Evolutionary conservation across 1,140 invertebrate species (phyloP), one percentile per base, ranked within the genome.

Genomic region (Musca domestica): DNA sequence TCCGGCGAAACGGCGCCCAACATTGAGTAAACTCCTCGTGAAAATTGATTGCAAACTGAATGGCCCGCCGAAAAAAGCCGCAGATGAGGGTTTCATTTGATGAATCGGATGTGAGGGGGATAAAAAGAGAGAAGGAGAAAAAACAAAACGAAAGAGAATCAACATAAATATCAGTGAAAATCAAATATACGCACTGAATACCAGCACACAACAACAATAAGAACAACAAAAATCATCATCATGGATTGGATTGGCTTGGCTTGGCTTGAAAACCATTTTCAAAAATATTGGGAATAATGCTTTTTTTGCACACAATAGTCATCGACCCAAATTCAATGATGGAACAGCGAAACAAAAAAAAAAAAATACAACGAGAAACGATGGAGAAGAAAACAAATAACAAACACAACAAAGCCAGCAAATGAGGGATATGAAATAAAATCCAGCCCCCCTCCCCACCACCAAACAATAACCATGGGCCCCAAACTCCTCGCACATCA

Each of bases 31-130:
- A 96, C 94, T 19, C 94, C 94, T 71, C 93, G 87, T 23, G 91
- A 91, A 82, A 98, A 93, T 80, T 96, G 94, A 80, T 88, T 90
- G 83, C 95, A 97, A 76, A 97, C 95, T 98, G 89, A 46, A 90
- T n/a, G 91, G 15, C 10, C 2, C 49, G 74, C 80, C 34, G 71
- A 25, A 3, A 61, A 69, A 54, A 22, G 49, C 4, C 17, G 2
- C 49, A 51, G 49, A 20, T 9, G 22, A 20, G 17, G 22, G 22
- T 51, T 51, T 9, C 17, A 51, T 19, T 41, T 41, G 49, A 51
- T 51, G 49, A 51, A 49, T 47, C 64, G 22, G 22, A 19, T 10
- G 27, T 14, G 22, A 12, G 12, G 10, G 3, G 27, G n/a, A n/a
- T 30, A 46, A 34, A 46, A 46, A 54, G 12, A 25, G 3, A 49